Evolutionary conservation across 2,113 vertebrate genomes (phyloP), one percentile per base, ranked within the genome.

Genomic region (Elanoides forficatus): DNA sequence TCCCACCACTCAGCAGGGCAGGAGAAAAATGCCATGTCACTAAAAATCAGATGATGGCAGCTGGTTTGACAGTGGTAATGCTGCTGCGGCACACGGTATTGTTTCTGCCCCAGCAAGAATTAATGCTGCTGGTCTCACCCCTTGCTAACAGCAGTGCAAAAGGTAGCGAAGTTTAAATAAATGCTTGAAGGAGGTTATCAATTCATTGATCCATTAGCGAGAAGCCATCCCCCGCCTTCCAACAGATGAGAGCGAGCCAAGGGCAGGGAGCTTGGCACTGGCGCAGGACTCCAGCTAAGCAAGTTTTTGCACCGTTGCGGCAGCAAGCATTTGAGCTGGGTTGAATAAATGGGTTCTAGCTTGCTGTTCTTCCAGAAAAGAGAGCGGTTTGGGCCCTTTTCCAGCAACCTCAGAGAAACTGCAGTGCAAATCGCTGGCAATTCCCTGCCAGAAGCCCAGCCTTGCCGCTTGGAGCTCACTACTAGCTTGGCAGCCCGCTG

Each of bases 401-500:
- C 91, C 97, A 95, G 78, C 73, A 65, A 3, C 58, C 82, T 79
- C 73, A 38, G 72, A 75, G 80, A 75, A 88, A 14, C 63, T 53
- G 72, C 90, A 42, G 50, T 0, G 23, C 72, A 7, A 79, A 75
- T 43, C 4, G 8, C 72, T 14, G 82, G 95, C 80, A 81, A 15
- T 60, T 78, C 65, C 55, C 82, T 79, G 68, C 88, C 95, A 86
- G 75, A 78, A 92, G 79, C 88, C 23, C 50, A 40, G 92, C 59
- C 82, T 86, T 4, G 0, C 63, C 1, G 71, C 79, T 88, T 17
- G 0, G 53, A 66, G 94, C 36, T 67, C 19, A 88, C 95, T 96
- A 63, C 96, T 21, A 17, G 68, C 90, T 97, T 95, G 96, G 95
- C 97, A 97, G 88, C 17, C 47, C 3, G 42, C 79, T 78, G 80